phyloP scores from a whole-genome alignment of 2,797 vertebrate genomes.

The Parambassis ranga region DNA sequence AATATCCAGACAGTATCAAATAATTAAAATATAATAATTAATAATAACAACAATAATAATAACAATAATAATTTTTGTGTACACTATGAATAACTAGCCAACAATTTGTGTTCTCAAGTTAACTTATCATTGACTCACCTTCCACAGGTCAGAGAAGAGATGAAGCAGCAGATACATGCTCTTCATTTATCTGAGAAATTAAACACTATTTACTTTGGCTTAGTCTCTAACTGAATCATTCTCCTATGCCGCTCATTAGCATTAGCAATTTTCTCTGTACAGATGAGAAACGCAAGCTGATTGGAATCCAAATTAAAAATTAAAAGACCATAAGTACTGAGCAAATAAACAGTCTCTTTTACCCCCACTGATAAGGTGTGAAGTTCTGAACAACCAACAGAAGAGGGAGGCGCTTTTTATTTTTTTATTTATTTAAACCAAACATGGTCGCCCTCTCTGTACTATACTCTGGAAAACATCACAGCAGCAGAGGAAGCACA shows the following conservation, averaged over 20 bases:
- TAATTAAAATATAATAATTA: background rate
- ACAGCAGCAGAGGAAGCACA: background rate
- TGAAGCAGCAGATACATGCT: conserved; percentile 43
- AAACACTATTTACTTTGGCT: conserved; percentile 73
- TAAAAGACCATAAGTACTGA: conserved; percentile 39
- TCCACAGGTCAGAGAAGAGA: conserved; percentile 13
- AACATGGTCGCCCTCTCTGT: background rate
- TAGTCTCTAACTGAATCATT: conserved; percentile 61
- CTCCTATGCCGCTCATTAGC: conserved; percentile 69
- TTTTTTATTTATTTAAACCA: background rate
- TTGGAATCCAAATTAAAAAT: conserved; percentile 75
- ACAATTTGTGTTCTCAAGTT: background rate
- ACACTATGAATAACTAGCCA: background rate
- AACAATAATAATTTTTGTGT: background rate
- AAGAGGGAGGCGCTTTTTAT: background rate
- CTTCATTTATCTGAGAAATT: conserved; percentile 69
- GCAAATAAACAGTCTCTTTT: conserved; percentile 48
- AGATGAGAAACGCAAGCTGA: conserved; percentile 58
- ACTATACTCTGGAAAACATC: background rate
- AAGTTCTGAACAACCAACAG: conserved; percentile 5
- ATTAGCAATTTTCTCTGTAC: conserved; percentile 62
- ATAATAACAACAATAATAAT: background rate
- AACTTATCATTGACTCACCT: background rate
- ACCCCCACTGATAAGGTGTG: conserved; percentile 22
- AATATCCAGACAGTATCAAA: no score